Base-by-base conservation (phyloP, 37 sponge, comb jelly and placozoan genomes). In the Cliona cf. orientalis region DNA sequence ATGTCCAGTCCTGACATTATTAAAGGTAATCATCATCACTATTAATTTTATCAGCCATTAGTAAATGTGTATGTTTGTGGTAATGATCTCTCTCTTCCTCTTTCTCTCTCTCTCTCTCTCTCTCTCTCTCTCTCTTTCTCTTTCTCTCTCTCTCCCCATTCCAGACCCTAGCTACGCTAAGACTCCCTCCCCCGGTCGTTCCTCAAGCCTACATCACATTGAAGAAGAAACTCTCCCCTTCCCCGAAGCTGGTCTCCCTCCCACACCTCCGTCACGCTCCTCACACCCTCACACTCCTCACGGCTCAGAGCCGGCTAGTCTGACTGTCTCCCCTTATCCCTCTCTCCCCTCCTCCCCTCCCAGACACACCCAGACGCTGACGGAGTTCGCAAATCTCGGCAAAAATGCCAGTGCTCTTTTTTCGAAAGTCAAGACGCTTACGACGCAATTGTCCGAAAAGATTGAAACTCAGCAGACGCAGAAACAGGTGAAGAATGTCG, bases 291-390 rank as follows among this genome's bases (percentile, higher is more conserved):
- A 33, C 56, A 39, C 73, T 42, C 55, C 19, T 33, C 39, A 46
- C 33, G 63, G 45, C 64, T 63, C 77, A 22, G 61, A 63, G 36
- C n/a, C 43, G 12, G 41, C 46, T 28, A 76, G 77, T 41, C 76
- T 23, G 19, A 75, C 43, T 28, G 37, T 58, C 40, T 76, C 77
- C 1, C 77, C 77, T 9, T 76, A 32, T 64, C 45, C 77, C 64
- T 43, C 77, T 17, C 46, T 40, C 64, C 62, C 77, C 77, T 42
- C 63, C 42, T 43, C 77, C 38, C 77, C 77, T 33, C 77, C 77
- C n/a, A n/a, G n/a, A n/a, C n/a, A n/a, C n/a, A n/a, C n/a, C n/a
- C n/a, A n/a, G n/a, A n/a, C n/a, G n/a, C n/a, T n/a, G n/a, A n/a
- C n/a, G n/a, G n/a, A n/a, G n/a, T n/a, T n/a, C n/a, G n/a, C 55